These are phyloP conservation scores for Pogona vitticeps DNA, from an alignment of 2,113 vertebrate species.

Conservation along the genomic window DNA sequence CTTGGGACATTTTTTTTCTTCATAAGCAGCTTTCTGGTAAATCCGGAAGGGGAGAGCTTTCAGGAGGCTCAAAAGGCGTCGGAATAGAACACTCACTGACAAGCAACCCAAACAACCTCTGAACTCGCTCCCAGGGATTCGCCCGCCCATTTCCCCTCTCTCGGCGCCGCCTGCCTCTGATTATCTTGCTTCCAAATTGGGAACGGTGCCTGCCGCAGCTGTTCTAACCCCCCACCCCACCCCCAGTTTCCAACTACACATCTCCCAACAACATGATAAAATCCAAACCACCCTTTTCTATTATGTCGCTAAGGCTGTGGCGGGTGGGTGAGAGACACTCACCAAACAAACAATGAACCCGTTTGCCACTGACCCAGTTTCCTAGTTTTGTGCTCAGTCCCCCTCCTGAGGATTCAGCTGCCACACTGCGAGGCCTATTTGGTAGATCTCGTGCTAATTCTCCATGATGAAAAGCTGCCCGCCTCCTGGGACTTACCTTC, in stretches of 20 bases:
- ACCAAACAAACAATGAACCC: constrained; percentile 26
- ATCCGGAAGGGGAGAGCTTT: fast-evolving
- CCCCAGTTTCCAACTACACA: too few species aligned
- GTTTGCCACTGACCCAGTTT: constrained; percentile 27
- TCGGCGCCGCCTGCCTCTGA: background rate
- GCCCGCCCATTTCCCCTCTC: fast-evolving
- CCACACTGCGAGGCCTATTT: constrained; percentile 29
- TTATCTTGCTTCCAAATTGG: fast-evolving
- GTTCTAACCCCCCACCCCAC: background rate
- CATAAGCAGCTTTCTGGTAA: background rate
- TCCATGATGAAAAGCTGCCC: constrained; percentile 32
- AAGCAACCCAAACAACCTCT: background rate
- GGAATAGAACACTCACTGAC: background rate
- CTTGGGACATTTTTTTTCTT: background rate
- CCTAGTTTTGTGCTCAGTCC: background rate
- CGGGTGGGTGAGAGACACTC: background rate
- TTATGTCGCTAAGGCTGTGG: background rate
- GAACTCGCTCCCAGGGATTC: fast-evolving
- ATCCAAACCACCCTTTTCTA: background rate
- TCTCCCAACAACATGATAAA: background rate
- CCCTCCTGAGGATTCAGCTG: constrained; percentile 52
- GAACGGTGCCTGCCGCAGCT: background rate
- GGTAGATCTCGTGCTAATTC: constrained; percentile 39
- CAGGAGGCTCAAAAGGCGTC: fast-evolving
- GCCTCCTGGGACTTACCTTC: constrained; percentile 70